Percentiles rank a stretch among this genome's conserved stretches.
phyloP scores from a whole-genome alignment of 2,113 vertebrate species.

The Barnardius zonarius region DNA sequence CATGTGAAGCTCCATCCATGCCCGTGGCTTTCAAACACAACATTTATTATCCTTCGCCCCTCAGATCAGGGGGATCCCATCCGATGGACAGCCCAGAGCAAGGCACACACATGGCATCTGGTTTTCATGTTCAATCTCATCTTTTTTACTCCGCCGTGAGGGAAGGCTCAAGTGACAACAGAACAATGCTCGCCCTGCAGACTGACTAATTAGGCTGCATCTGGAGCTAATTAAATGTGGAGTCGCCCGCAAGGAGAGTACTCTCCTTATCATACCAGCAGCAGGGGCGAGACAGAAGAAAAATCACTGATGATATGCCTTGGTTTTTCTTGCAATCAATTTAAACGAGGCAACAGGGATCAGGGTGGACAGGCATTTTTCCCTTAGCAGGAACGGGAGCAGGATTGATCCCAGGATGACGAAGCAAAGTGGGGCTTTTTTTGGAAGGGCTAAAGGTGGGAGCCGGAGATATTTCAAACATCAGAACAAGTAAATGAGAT shows the following conservation, averaged over 20 bases:
- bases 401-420: background rate
- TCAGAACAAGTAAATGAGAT: background rate
- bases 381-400: background rate
- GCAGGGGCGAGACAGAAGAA: constrained; percentile 70
- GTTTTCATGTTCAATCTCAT: constrained; percentile 58
- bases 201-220: constrained; percentile 85
- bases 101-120: constrained; percentile 1
- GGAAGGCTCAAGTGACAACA: constrained; percentile 71
- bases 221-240: constrained; percentile 91
- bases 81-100: background rate
- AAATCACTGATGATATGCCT: constrained; percentile 55
- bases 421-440: background rate
- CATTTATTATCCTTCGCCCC: constrained; percentile 59
- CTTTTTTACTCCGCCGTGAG: constrained; percentile 45
- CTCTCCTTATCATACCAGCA: constrained; percentile 73
- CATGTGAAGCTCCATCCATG: constrained; percentile 47
- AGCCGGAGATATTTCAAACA: background rate
- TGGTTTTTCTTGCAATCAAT: background rate
- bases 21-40: constrained; percentile 66
- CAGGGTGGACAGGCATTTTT: background rate
- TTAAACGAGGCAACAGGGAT: background rate
- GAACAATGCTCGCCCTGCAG: constrained; percentile 64
- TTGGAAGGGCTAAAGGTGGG: background rate
- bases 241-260: constrained; percentile 73
- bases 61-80: constrained; percentile 41